Evolutionary conservation across 2,888 invertebrate species (phyloP), one percentile per base, ranked within the genome.

Genomic region (Chaitophorus viminalis): DNA sequence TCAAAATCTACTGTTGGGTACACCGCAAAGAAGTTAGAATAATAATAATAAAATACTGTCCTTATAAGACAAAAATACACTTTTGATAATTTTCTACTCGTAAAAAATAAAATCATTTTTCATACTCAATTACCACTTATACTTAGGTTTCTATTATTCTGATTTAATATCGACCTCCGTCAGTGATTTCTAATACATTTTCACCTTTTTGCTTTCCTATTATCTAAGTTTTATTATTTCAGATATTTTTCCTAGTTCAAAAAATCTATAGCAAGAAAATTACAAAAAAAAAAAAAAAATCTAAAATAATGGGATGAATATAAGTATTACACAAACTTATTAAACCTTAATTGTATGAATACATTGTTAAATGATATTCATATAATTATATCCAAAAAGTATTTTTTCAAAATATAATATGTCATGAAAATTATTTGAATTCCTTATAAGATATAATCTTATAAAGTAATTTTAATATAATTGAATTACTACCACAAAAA

Each of bases 81-180:
- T 39, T 29, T 68, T 81, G 81, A 68, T 46, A 46, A 81, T 39
- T 81, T 39, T 60, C 8, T 79, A 21, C 1, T 60, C 65, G 29
- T 60, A 65, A 65, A 65, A 79, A n/a, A n/a, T n/a, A n/a, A 79
- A 79, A 65, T 68, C n/a, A n/a, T 29, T 68, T 68, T 68, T 68
- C 8, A 6, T 36, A 78, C 60, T 60, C 36, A 36, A 60, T 60
- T 78, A 21, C 33, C 60, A 78, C 33, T 78, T 65, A 46, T 79
- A n/a, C 65, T n/a, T n/a, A 18, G 36, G 8, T 65, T 65, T 81
- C 9, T 29, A 68, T 17, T 68, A 46, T 68, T 46, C 31, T 29
- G 68, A 81, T 81, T 81, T 39, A 68, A 81, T 39, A 68, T 5
- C 4, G 39, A 81, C 39, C 68, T n/a, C 29, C 2, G 68, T 81